Evolutionary conservation across 2,797 vertebrate genomes (phyloP).

Genomic region (Sebastes kiyomatsui): DNA sequence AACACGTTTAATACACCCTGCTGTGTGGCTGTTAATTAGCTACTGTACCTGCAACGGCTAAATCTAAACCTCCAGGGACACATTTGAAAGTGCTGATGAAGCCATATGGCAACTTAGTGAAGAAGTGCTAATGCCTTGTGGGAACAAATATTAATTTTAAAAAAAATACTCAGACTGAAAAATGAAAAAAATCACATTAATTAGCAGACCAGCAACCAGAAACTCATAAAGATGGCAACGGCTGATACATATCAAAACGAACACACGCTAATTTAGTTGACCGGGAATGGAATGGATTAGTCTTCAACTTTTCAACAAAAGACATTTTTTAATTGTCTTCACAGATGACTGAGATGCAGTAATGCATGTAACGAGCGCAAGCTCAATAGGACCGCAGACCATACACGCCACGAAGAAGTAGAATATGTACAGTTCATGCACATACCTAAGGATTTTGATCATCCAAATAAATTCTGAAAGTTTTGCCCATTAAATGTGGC

Average conservation of each 20-base stretch:
- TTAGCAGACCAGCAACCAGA: background rate
- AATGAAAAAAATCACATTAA: background rate
- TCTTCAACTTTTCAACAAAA: slow-evolving; percentile 29
- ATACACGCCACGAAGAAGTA: background rate
- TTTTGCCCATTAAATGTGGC: background rate
- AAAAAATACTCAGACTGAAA: background rate
- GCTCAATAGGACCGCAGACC: slow-evolving; percentile 36
- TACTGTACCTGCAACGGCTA: slow-evolving; percentile 24
- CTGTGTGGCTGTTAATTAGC: slow-evolving; percentile 44
- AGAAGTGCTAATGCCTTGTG: background rate
- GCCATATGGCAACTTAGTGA: background rate
- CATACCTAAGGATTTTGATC: slow-evolving; percentile 18
- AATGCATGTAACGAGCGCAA: slow-evolving; percentile 46
- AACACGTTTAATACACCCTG: slow-evolving; percentile 29
- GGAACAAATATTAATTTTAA: background rate
- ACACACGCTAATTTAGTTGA: background rate
- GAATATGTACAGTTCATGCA: background rate
- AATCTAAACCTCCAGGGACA: slow-evolving; percentile 13
- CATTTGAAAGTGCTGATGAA: slow-evolving; percentile 18
- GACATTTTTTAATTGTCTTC: slow-evolving; percentile 47
- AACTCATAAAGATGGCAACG: slow-evolving; percentile 4
- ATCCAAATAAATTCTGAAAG: background rate
- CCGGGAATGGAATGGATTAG: slow-evolving; percentile 41
- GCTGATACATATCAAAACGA: slow-evolving; percentile 5
- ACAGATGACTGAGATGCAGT: slow-evolving; percentile 60